Percentiles rank a stretch among this genome's conserved stretches.
Evolutionary conservation across 2,888 invertebrate species (phyloP).

Genomic region (Hyles lineata): DNA sequence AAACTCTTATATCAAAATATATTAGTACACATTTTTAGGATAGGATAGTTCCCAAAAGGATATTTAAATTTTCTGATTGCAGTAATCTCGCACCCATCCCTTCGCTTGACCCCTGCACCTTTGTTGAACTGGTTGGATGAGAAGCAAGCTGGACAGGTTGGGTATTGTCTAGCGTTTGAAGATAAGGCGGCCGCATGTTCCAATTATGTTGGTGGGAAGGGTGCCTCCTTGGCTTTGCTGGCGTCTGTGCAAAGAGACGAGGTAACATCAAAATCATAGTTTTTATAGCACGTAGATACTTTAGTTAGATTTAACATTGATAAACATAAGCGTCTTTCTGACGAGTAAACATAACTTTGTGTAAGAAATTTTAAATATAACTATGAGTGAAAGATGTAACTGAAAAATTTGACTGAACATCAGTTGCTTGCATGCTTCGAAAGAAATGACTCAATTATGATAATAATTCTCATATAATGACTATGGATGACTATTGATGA

Average conservation of each 20-base stretch:
- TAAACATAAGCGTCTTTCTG: too few species aligned
- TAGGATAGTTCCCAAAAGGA: background rate
- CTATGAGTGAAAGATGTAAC: background rate
- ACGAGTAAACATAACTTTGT: too few species aligned
- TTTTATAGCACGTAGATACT: background rate
- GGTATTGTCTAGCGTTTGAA: conserved; percentile 73
- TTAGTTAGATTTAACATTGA: background rate
- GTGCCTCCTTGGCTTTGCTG: conserved; percentile 89
- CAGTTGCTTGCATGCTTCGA: too few species aligned
- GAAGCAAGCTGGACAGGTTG: conserved; percentile 54
- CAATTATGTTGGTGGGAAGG: conserved; percentile 90
- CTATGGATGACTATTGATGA: too few species aligned
- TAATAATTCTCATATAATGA: too few species aligned
- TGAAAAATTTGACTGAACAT: too few species aligned
- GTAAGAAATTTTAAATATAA: background rate
- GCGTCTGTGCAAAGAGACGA: conserved; percentile 69
- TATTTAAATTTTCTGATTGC: conserved; percentile 34
- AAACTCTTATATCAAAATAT: background rate
- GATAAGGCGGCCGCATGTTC: conserved; percentile 80
- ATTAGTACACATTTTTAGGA: background rate
- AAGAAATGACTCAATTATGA: too few species aligned
- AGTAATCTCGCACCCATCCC: conserved; percentile 47
- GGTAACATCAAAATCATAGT: conserved; percentile 54
- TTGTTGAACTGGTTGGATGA: conserved; percentile 60
- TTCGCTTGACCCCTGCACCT: conserved; percentile 47